These are phyloP conservation scores for Pyrochroa serraticornis DNA, from an alignment of 2,888 invertebrate species.

Conservation along the genomic window DNA sequence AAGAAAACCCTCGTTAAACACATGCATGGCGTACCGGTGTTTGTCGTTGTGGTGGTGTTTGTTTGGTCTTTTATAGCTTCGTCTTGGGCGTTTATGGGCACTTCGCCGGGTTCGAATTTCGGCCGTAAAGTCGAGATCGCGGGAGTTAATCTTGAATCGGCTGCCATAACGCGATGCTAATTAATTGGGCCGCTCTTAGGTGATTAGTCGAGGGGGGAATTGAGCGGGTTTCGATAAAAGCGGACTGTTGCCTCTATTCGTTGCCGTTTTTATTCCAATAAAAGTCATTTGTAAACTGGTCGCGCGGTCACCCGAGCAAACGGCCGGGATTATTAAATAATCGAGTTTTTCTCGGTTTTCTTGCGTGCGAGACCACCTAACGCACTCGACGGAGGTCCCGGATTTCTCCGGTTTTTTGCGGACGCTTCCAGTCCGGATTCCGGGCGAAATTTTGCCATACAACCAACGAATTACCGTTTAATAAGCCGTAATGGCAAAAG, in stretches of 20 bases:
- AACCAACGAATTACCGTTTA: constrained; percentile 29
- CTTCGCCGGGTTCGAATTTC: constrained; percentile 3
- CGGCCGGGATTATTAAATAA: constrained; percentile 34
- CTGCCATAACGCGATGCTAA: not conserved
- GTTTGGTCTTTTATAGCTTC: constrained; percentile 30
- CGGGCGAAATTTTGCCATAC: not conserved
- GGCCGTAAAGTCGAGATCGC: not conserved
- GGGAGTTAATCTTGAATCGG: constrained; percentile 9
- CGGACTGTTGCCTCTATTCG: constrained; percentile 29
- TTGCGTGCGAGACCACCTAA: constrained; percentile 27
- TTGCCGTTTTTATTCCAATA: constrained; percentile 31
- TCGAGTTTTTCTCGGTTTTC: constrained; percentile 28
- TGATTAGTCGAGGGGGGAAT: not conserved
- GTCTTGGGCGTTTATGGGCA: not conserved
- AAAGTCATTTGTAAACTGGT: constrained; percentile 37
- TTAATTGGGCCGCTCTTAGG: not conserved
- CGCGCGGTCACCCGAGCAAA: constrained; percentile 26
- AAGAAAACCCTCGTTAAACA: constrained; percentile 29
- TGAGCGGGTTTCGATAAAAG: constrained; percentile 23
- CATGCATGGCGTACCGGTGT: not conserved
- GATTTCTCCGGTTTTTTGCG: too few species aligned
- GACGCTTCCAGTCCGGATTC: too few species aligned
- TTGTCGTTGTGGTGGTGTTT: constrained; percentile 28
- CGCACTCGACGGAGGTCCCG: not conserved
- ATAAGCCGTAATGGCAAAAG: constrained; percentile 23